Percentiles rank a stretch among this genome's conserved stretches.
phyloP scores from a whole-genome alignment of 2,113 vertebrate genomes.

The Candoia aspera region DNA sequence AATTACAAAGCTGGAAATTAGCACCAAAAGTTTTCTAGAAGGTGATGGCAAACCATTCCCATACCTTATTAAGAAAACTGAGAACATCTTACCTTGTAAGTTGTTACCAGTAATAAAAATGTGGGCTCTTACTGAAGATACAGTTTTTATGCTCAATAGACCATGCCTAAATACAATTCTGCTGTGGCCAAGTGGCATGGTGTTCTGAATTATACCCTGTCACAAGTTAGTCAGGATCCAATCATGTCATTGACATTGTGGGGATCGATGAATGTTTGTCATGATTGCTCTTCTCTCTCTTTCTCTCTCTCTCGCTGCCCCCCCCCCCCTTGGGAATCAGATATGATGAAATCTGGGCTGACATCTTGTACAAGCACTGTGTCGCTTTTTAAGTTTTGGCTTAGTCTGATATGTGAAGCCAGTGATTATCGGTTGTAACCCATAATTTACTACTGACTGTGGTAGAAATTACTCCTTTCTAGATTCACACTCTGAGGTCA shows the following conservation, averaged over 20 bases:
- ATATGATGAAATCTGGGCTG: neutral
- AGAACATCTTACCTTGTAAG: neutral
- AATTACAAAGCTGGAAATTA: neutral
- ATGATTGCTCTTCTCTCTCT: neutral
- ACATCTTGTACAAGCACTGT: neutral
- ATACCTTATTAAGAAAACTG: neutral
- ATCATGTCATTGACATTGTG: neutral
- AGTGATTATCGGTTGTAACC: neutral
- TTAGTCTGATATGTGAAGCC: neutral
- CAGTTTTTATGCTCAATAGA: neutral
- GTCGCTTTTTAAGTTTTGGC: neutral
- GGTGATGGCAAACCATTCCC: neutral
- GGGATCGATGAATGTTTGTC: neutral
- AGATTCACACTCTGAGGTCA: neutral
- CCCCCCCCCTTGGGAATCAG: neutral
- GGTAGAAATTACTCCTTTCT: neutral
- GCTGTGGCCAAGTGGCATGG: neutral
- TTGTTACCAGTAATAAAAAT: neutral
- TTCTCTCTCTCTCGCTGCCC: neutral
- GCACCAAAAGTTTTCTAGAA: neutral
- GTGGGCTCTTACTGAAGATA: neutral
- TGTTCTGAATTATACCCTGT: neutral
- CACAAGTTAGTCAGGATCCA: neutral
- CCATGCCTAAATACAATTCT: neutral
- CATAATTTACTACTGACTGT: neutral